These are phyloP conservation scores for Leucoma salicis DNA, from an alignment of 2,888 invertebrate species.

Conservation along the genomic window DNA sequence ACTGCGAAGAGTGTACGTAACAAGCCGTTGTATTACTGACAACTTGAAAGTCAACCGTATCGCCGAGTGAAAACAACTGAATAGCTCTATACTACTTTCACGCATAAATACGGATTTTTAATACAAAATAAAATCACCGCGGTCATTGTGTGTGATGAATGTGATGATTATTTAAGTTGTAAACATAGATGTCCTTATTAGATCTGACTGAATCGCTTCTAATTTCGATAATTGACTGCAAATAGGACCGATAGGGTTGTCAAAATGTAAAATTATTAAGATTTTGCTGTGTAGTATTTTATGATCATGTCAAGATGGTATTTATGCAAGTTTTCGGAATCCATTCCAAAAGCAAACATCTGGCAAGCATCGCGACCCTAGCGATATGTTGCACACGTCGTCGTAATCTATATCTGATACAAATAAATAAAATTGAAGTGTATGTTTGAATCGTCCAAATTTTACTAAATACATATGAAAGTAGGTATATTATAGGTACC, in stretches of 20 bases:
- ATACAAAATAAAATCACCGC: conserved; percentile 3
- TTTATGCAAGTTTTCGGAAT: conserved; percentile 1
- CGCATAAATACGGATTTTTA: conserved; percentile 15
- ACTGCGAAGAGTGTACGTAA: conserved; percentile 21
- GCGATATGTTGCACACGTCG: conserved; percentile 35
- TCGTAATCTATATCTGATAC: too few relatives aligned
- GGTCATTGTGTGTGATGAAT: neutral
- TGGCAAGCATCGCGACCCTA: conserved; percentile 32
- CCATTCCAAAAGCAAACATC: conserved; percentile 11
- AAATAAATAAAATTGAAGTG: too few relatives aligned
- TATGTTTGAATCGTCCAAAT: too few relatives aligned
- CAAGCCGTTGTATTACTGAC: conserved; percentile 19
- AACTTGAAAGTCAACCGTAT: conserved; percentile 33
- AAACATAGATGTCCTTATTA: conserved; percentile 17
- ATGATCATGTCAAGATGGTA: neutral
- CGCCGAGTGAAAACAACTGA: conserved; percentile 32
- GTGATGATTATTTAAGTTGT: neutral
- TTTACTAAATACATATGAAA: too few relatives aligned
- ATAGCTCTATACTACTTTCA: conserved; percentile 31
- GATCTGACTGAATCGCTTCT: conserved; percentile 18
- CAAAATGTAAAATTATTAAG: neutral
- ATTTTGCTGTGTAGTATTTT: neutral
- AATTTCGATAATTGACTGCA: conserved; percentile 26
- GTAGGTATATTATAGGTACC: too few relatives aligned
- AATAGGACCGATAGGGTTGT: neutral